Percentiles rank a stretch among this genome's conserved stretches.
Evolutionary conservation across 2,797 vertebrate genomes (phyloP).

Genomic region (Momotus momota): DNA sequence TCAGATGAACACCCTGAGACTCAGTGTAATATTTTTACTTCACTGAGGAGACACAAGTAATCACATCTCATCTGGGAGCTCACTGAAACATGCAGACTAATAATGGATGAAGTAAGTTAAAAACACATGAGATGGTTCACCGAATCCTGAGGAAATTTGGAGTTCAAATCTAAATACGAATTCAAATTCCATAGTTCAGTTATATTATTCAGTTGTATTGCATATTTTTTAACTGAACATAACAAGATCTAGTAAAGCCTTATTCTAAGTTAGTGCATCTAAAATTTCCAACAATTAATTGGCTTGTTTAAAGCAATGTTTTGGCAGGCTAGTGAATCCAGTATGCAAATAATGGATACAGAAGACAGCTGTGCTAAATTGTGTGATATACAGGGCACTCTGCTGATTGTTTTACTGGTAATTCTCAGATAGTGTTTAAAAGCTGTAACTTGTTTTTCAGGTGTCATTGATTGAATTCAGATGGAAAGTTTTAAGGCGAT

Average conservation of each 20-base stretch:
- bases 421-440: not conserved
- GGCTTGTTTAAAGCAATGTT: not conserved
- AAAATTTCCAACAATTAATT: not conserved
- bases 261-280: not conserved
- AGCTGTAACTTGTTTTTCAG: not conserved
- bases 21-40: not conserved
- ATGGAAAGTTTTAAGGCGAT: not conserved
- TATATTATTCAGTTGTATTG: not conserved
- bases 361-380: not conserved
- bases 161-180: not conserved
- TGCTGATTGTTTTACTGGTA: not conserved
- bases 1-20: not conserved
- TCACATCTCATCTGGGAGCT: not conserved
- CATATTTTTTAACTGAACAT: not conserved
- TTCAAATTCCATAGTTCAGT: not conserved
- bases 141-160: not conserved
- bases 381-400: not conserved
- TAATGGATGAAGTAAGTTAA: not conserved
- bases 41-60: not conserved
- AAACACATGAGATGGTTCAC: not conserved
- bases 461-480: not conserved
- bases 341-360: not conserved
- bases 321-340: not conserved
- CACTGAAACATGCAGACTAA: not conserved
- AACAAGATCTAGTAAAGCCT: not conserved